phyloP scores from a whole-genome alignment of 64 coral and sea anemone genomes.

The Montipora foliosa region DNA sequence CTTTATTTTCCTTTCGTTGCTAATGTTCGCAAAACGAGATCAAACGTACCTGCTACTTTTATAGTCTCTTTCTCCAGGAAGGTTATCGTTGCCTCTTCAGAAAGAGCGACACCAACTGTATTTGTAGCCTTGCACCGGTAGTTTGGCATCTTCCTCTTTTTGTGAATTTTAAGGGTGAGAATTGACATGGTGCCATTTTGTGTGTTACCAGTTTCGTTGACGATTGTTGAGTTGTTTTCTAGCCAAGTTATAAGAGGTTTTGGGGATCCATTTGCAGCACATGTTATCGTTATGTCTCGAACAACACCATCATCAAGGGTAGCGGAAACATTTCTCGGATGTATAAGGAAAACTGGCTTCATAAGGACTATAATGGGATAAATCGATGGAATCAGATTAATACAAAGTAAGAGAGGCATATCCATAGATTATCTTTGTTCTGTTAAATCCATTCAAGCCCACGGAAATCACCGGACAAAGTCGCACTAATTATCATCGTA shows the following conservation, averaged over 20 bases:
- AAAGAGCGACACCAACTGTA: background rate
- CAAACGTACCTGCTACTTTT: no score
- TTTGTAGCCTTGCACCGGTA: constrained; percentile 25
- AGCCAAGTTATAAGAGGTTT: constrained; percentile 4
- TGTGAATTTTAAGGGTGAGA: background rate
- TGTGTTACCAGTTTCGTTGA: background rate
- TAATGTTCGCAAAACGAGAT: no score
- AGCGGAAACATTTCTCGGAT: background rate
- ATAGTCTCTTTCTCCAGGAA: background rate
- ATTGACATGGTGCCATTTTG: background rate
- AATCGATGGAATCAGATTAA: background rate
- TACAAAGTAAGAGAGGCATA: background rate
- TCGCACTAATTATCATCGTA: no score
- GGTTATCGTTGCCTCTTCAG: background rate
- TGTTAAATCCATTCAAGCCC: no score
- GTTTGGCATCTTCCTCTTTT: background rate
- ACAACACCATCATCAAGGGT: background rate
- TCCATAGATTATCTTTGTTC: no score
- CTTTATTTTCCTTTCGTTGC: no score
- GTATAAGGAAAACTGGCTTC: constrained; percentile 12
- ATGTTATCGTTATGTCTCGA: background rate
- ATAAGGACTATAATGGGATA: background rate
- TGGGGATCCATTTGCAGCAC: constrained; percentile 11
- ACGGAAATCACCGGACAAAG: no score
- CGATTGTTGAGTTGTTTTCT: constrained; percentile 14